Evolutionary conservation across 2,888 invertebrate species (phyloP).

Genomic region (Xylota sylvarum): DNA sequence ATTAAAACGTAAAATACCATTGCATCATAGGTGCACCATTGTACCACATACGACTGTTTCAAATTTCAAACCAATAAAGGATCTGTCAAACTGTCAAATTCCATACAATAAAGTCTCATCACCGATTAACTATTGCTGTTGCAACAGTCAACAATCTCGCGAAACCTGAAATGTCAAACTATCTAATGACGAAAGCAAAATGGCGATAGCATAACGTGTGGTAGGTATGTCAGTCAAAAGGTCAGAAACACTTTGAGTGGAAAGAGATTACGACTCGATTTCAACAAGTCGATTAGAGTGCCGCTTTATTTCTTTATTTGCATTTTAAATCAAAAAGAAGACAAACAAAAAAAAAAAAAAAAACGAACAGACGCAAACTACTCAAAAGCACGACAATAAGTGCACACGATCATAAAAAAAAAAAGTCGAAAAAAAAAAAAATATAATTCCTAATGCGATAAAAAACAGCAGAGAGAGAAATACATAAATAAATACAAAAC

Average conservation of each 20-base stretch:
- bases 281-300: slow-evolving; percentile 54
- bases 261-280: slow-evolving; percentile 54
- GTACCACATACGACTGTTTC: background rate
- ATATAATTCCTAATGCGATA: slow-evolving; percentile 65
- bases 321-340: slow-evolving; percentile 37
- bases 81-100: background rate
- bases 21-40: too few relatives aligned
- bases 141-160: background rate
- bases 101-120: background rate
- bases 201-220: slow-evolving; percentile 9
- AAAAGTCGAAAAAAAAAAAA: slow-evolving; percentile 24
- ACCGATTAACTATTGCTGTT: background rate
- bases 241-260: slow-evolving; percentile 64
- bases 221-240: slow-evolving; percentile 53
- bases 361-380: slow-evolving; percentile 28
- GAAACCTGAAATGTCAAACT: slow-evolving; percentile 6
- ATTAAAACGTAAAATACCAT: too few relatives aligned
- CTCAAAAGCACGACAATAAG: slow-evolving; percentile 52
- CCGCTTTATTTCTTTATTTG: slow-evolving; percentile 37
- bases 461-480: slow-evolving; percentile 22
- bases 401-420: slow-evolving; percentile 62
- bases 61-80: background rate
- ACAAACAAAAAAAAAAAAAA: background rate
- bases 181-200: slow-evolving; percentile 2
- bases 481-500: slow-evolving; percentile 18